Base-by-base conservation (phyloP, 2,113 vertebrate species). In the Channa maculata region DNA sequence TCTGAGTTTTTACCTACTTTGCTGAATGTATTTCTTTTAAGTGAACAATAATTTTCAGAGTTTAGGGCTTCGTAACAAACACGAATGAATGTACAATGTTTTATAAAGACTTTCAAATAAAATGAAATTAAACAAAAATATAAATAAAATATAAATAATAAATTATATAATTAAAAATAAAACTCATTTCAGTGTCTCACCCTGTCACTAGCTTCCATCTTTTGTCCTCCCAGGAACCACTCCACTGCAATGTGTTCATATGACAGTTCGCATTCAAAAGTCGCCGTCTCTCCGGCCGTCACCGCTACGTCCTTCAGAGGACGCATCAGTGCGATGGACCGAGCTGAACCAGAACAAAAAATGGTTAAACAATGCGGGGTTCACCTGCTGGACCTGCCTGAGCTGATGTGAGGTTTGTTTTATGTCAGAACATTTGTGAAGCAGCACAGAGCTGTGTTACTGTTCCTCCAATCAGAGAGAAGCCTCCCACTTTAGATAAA, bases 261-360 rank as follows among this genome's bases (percentile, higher is more conserved):
- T 3, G 98, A 98, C 37, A 99, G 96, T 88, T 99, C 97, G 0
- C 98, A 99, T 24, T 98, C 96, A 0, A 99, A 99, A 59, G 96
- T 97, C 64, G 97, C 98, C 0, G 96, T 96, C 91, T 99, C 96
- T 48, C 98, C 98, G 52, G 97, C 97, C 6, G 96, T 98, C 83
- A 99, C 96, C 4, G 95, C 96, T 77, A 97, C 95, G 82, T 99
- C 98, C 90, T 96, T 98, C 46, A 99, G 95, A 13, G 98, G 96
- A 64, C 92, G 94, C 82, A 96, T 88, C 75, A 97, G 89, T 34
- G 93, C 84, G 79, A 99, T 97, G 53, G 95, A 92, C 15, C 98
- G 98, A 51, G 98, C 98, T 99, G 95, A 87, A 57, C 83, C 60
- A 85, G 79, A 64, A 92, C 79, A 91, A 91, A 92, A 24, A 14